Evolutionary conservation across 2,888 invertebrate species (phyloP), one percentile per base, ranked within the genome.

Genomic region (Coenonympha arcania): DNA sequence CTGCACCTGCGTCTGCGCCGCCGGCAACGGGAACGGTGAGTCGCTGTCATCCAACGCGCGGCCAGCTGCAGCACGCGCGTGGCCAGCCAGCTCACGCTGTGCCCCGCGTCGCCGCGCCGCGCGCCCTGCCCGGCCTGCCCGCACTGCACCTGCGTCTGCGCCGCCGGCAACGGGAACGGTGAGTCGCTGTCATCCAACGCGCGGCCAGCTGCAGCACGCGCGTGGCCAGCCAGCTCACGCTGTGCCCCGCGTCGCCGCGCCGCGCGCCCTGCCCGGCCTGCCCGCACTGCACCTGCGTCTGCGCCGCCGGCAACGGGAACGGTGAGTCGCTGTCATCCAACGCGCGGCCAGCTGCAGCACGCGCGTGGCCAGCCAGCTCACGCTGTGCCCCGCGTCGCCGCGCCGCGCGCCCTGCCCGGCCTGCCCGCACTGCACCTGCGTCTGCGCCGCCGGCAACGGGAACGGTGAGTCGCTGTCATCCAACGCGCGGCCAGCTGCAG

Each of bases 341-440:
- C n/a, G n/a, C n/a, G 56, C 51, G 49, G 64, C 45, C 52, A 62
- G 58, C 62, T 64, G 44, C 54, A 62, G 58, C 62, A 64, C 44
- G 67, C 61, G 69, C 48, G 63, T 63, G 42, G 78, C 79, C 52
- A 73, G 72, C 48, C 85, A 80, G 63, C 76, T 79, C 48, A 86
- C 86, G 11, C 69, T 87, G 55, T 83, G 86, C 49, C 85, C 85
- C 53, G 66, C 82, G 20, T 79, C 83, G 24, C 86, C 86, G 40
- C 68, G 74, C 6, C 26, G 59, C 53, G 57, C 65, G 33, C 68
- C 68, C 59, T 73, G 74, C 58, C 54, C 62, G 11, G 31, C 68
- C 0, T 59, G 66, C 13, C 68, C 30, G 58, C 65, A 54, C 47
- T 59, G 48, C 68, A 65, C 50, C 62, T 49, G 48, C 45, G 37